Percentiles rank a stretch among this genome's conserved stretches.
These are phyloP conservation scores for Pangasius mekongensis DNA, from an alignment of 2,797 vertebrate species.

Conservation along the genomic window DNA sequence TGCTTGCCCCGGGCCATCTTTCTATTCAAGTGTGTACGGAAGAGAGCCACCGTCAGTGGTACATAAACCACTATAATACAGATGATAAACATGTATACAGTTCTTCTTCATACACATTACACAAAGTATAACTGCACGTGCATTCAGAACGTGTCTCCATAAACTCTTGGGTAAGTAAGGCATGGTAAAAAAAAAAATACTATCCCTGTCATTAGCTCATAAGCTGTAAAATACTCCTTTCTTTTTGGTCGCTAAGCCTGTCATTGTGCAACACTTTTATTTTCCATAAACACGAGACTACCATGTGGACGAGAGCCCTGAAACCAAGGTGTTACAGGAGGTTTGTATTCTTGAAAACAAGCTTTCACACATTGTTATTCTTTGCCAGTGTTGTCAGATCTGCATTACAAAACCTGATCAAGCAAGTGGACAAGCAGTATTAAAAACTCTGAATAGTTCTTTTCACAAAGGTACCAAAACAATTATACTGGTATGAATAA, in stretches of 20 bases:
- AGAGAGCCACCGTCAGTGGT: constrained; percentile 6
- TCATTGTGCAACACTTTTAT: constrained; percentile 48
- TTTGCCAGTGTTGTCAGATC: not conserved
- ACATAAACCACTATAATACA: constrained; percentile 22
- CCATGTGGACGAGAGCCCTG: constrained; percentile 31
- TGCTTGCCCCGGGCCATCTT: constrained; percentile 20
- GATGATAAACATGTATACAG: constrained; percentile 16
- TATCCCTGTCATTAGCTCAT: constrained; percentile 42
- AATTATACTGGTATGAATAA: not conserved
- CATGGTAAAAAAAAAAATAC: constrained; percentile 10
- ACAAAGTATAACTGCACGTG: not conserved
- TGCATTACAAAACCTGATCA: not conserved
- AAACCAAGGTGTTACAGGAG: constrained; percentile 48
- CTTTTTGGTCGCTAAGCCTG: constrained; percentile 34
- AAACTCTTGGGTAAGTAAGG: constrained; percentile 20
- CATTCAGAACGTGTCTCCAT: constrained; percentile 13
- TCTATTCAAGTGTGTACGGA: constrained; percentile 21
- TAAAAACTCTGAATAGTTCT: constrained; percentile 1
- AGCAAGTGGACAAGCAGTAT: not conserved
- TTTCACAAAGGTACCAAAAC: not conserved
- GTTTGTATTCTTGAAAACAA: constrained; percentile 43
- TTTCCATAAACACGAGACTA: constrained; percentile 41
- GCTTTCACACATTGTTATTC: constrained; percentile 5
- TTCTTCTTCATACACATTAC: not conserved
- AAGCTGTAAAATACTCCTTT: constrained; percentile 48